Evolutionary conservation across 2,888 invertebrate genomes (phyloP), one percentile per base, ranked within the genome.

Genomic region (Trilocha varians): DNA sequence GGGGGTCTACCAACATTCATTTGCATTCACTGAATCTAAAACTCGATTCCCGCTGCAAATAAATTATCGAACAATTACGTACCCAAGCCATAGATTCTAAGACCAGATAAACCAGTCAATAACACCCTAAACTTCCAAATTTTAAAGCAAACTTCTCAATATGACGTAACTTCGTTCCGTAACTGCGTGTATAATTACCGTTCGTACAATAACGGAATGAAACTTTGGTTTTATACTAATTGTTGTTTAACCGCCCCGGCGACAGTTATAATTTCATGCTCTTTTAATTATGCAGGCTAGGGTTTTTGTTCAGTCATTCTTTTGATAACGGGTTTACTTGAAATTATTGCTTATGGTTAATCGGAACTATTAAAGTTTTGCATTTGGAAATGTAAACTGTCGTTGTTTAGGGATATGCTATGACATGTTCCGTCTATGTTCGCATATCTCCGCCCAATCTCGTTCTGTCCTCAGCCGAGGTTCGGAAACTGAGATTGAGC

Each of bases 171-270:
- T 16, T 34, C 13, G 43, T 36, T 34, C 36, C 38, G 34, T 41
- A 45, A 50, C 40, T 49, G 53, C 44, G 47, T 40, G 49, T 56
- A n/a, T 56, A 64, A 62, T 62, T 59, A 60, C 48, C 58, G 49
- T 51, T 49, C 44, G 48, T 48, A 56, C 52, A 61, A 59, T 57
- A 57, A 60, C 52, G 47, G 53, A 59, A 57, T 50, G 50, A 46
- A 49, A 59, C 49, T 62, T 61, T 60, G 60, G 59, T 61, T 63
- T 65, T 42, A 72, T 67, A 49, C 47, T 50, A 53, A 53, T 50
- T 52, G 49, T 47, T 49, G 41, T 52, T 52, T 55, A 49, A 55
- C 50, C 44, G 49, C 45, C 50, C 50, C 47, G 33, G 43, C 45
- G 50, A 47, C 52, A 47, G 55, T 50, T 43, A 52, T 48, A 45